Percentiles rank a stretch among this genome's conserved stretches.
These are phyloP conservation scores for Dromiciops gliroides DNA, from an alignment of 2,113 vertebrate species.

Conservation along the genomic window DNA sequence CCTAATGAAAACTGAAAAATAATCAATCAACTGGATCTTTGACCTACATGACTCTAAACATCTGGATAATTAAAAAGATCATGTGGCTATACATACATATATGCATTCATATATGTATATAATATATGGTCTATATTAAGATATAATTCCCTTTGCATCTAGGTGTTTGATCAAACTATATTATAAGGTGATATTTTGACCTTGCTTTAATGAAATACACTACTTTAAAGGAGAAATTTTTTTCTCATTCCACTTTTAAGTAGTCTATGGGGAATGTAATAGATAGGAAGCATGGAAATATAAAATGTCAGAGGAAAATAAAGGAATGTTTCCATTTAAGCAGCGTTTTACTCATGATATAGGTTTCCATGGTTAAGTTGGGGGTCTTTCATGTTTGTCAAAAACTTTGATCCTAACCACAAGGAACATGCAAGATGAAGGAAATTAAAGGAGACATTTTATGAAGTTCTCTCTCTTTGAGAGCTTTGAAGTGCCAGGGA, in stretches of 20 bases:
- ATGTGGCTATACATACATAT: not conserved
- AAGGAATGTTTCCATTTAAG: conserved; percentile 56
- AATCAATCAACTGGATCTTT: conserved; percentile 15
- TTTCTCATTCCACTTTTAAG: conserved; percentile 47
- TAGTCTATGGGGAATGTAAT: conserved; percentile 48
- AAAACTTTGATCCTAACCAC: conserved; percentile 65
- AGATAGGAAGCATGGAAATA: conserved; percentile 58
- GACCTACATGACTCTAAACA: not conserved
- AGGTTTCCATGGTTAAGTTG: conserved; percentile 44
- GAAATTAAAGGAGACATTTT: conserved; percentile 30
- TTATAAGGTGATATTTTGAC: not conserved
- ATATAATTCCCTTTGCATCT: not conserved
- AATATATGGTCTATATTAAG: too few relatives aligned
- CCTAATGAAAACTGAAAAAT: conserved; percentile 21
- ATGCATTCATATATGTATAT: not conserved
- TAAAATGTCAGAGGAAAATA: conserved; percentile 17
- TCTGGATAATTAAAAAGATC: not conserved
- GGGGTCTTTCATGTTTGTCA: conserved; percentile 53
- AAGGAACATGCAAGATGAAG: conserved; percentile 50
- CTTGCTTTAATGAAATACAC: not conserved
- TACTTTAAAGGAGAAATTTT: conserved; percentile 21
- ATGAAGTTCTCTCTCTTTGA: conserved; percentile 46
- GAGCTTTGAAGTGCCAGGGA: not conserved
- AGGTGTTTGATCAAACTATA: not conserved
- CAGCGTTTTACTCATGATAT: conserved; percentile 34